These are phyloP conservation scores for Lasioglossum oenotherae DNA, from an alignment of 2,888 invertebrate genomes.

Conservation along the genomic window DNA sequence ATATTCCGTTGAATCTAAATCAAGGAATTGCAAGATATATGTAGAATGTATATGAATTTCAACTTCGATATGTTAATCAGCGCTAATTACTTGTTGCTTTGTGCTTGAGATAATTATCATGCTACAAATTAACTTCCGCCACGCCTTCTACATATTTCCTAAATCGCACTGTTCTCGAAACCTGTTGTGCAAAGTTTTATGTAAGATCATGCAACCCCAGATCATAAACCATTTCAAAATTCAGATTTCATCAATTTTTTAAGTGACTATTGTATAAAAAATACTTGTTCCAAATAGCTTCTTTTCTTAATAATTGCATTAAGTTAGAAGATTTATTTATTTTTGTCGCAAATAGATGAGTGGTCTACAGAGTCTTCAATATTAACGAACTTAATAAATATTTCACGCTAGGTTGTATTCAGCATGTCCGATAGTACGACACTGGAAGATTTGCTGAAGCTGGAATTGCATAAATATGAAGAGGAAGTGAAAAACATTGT, in stretches of 20 bases:
- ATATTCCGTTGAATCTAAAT: not conserved
- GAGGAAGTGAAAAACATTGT: conserved; percentile 98
- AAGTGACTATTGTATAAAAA: too few species aligned
- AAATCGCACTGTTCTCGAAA: not conserved
- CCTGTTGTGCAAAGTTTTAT: not conserved
- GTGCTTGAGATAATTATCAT: not conserved
- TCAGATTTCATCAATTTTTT: too few species aligned
- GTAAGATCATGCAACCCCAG: not conserved
- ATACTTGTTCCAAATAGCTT: too few species aligned
- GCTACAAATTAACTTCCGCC: not conserved
- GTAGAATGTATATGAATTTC: not conserved
- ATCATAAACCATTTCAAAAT: not conserved
- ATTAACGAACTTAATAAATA: not conserved
- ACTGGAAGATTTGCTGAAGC: conserved; percentile 92
- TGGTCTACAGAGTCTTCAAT: too few species aligned
- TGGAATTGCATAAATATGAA: conserved; percentile 96
- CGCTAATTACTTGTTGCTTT: not conserved
- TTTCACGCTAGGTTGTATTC: conserved; percentile 88
- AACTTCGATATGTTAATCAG: not conserved
- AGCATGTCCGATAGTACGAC: conserved; percentile 94
- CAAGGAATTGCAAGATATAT: not conserved
- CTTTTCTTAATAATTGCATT: not conserved
- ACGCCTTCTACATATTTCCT: not conserved
- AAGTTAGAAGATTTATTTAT: not conserved
- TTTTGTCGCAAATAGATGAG: too few species aligned